Evolutionary conservation across 2,113 vertebrate genomes (phyloP).

Genomic region (Oostethus manadensis): DNA sequence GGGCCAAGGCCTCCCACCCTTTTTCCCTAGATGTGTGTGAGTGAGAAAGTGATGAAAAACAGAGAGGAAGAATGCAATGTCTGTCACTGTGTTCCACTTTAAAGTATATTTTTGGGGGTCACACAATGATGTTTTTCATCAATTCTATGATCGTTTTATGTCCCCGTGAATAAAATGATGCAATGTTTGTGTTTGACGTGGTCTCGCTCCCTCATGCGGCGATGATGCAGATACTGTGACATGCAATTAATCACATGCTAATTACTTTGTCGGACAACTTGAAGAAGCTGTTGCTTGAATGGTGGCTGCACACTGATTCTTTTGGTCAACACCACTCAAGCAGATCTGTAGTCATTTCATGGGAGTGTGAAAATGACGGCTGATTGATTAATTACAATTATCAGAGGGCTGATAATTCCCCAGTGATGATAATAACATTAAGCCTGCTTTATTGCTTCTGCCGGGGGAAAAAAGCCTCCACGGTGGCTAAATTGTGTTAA

Average conservation of each 20-base stretch:
- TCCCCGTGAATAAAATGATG: constrained; percentile 14
- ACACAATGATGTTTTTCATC: constrained; percentile 23
- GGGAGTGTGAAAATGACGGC: constrained; percentile 53
- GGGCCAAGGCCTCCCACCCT: constrained; percentile 68
- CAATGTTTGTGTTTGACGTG: constrained; percentile 27
- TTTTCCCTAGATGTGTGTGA: constrained; percentile 24
- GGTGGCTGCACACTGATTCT: constrained; percentile 36
- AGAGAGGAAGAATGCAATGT: constrained; percentile 31
- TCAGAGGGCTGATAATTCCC: constrained; percentile 67
- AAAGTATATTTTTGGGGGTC: constrained; percentile 18
- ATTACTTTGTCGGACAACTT: constrained; percentile 25
- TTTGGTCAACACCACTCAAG: constrained; percentile 55
- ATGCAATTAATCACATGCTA: constrained; percentile 30
- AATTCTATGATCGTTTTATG: constrained; percentile 27
- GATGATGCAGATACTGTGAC: constrained; percentile 24
- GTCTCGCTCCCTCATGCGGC: constrained; percentile 4
- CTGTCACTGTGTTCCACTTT: constrained; percentile 39
- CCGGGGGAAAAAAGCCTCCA: too few relatives aligned
- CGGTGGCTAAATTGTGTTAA: constrained; percentile 56
- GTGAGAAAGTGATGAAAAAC: constrained; percentile 31
- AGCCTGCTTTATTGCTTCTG: constrained; percentile 66
- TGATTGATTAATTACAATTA: constrained; percentile 77
- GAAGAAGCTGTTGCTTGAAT: constrained; percentile 19
- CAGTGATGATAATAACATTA: constrained; percentile 66
- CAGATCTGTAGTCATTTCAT: constrained; percentile 49